phyloP scores from a whole-genome alignment of 1,140 invertebrate genomes.

The Drosophila ambigua region DNA sequence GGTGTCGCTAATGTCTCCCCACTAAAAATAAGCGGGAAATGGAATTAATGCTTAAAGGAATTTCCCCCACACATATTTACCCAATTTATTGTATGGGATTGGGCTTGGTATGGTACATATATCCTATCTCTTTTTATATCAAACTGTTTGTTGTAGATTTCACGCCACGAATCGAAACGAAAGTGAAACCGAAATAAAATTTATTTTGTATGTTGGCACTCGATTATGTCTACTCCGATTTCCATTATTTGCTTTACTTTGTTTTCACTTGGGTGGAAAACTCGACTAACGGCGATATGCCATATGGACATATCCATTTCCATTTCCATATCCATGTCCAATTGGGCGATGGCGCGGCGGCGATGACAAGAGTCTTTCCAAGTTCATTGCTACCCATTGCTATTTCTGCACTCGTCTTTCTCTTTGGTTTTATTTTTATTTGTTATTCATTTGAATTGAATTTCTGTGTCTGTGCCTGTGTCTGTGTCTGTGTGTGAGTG shows the following conservation, averaged over 20 bases:
- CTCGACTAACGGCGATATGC: constrained; percentile 30
- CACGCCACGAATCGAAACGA: constrained; percentile 20
- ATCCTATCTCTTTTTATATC: too few relatives aligned
- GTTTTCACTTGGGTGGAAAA: constrained; percentile 68
- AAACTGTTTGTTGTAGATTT: not conserved
- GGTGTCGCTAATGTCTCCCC: too few relatives aligned
- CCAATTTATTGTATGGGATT: too few relatives aligned
- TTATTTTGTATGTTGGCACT: constrained; percentile 24
- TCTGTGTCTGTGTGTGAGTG: constrained; percentile 32
- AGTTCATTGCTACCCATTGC: constrained; percentile 66
- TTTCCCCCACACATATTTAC: too few relatives aligned
- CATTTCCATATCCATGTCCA: too few relatives aligned
- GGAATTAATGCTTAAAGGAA: too few relatives aligned
- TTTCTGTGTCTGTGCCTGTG: not conserved
- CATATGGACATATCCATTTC: too few relatives aligned
- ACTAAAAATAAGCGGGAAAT: too few relatives aligned
- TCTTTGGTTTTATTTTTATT: constrained; percentile 9
- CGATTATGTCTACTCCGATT: constrained; percentile 43
- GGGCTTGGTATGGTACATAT: too few relatives aligned
- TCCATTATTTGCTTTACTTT: constrained; percentile 33
- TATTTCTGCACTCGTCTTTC: not conserved
- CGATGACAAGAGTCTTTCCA: constrained; percentile 45
- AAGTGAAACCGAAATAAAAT: constrained; percentile 55
- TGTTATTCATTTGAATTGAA: constrained; percentile 12
- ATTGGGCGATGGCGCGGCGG: not conserved